phyloP scores from a whole-genome alignment of 2,888 invertebrate genomes.

The Pristionchus fissidentatus region DNA sequence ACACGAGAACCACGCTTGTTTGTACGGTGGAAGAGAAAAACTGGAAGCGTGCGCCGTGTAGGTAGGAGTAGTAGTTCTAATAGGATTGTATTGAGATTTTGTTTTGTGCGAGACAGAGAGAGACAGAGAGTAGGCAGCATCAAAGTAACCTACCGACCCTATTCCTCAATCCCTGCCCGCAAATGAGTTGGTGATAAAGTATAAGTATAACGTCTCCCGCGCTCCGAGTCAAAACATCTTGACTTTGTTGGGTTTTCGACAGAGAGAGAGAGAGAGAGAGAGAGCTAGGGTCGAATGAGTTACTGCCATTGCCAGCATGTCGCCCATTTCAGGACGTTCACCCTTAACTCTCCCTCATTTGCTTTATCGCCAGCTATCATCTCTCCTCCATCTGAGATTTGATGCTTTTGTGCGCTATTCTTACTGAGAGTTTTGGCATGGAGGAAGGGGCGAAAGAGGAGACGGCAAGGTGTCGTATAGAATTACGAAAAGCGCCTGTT shows the following conservation, averaged over 20 bases:
- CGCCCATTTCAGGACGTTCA: not conserved
- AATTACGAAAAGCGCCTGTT: conserved; percentile 23
- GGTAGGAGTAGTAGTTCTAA: not conserved
- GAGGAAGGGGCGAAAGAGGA: too few species aligned
- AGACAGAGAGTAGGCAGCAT: not conserved
- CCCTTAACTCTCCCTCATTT: not conserved
- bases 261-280: not conserved
- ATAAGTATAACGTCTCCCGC: too few species aligned
- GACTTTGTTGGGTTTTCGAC: not conserved
- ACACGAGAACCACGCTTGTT: conserved; percentile 2
- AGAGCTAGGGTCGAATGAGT: not conserved
- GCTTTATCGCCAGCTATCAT: conserved; percentile 12
- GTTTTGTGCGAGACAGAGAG: not conserved
- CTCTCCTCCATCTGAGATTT: conserved; percentile 18
- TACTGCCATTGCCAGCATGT: not conserved
- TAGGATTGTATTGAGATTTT: not conserved
- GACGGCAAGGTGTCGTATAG: conserved; percentile 30
- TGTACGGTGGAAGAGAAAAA: not conserved
- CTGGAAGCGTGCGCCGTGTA: too few species aligned
- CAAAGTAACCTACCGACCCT: too few species aligned
- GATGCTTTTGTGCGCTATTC: not conserved
- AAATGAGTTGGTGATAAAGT: too few species aligned
- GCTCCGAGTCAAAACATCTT: not conserved
- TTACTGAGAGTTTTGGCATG: not conserved
- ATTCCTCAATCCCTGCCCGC: too few species aligned